Conservation (phyloP, 2,113 vertebrate species). For the Ardeotis arabs region DNA sequence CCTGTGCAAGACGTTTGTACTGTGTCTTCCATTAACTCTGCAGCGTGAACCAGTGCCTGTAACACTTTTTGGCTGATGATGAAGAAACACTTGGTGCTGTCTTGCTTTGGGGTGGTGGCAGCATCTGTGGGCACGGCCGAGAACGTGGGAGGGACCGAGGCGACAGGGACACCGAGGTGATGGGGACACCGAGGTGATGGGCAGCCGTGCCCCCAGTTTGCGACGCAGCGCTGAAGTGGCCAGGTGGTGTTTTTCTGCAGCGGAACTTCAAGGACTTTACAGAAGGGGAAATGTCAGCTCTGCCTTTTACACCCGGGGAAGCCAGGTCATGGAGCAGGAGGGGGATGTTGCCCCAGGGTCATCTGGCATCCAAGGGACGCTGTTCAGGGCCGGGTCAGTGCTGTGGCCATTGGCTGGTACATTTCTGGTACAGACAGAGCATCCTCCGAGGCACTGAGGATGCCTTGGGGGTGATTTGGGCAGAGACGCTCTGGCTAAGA, state of each 20-base stretch:
- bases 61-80: rapidly evolving
- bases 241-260: neutral
- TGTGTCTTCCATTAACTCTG: neutral
- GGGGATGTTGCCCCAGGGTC: neutral
- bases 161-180: too few relatives aligned
- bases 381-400: neutral
- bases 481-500: neutral
- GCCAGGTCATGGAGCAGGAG: neutral
- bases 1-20: neutral
- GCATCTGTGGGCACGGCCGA: neutral
- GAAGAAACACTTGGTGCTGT: rapidly evolving
- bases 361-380: neutral
- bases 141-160: neutral
- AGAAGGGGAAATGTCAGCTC: conserved; percentile 31
- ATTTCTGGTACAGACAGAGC: neutral
- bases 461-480: neutral
- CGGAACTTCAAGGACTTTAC: neutral
- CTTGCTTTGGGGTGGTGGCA: neutral
- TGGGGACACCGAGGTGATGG: neutral
- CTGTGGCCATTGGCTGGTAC: neutral
- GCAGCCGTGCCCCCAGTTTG: neutral
- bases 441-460: neutral
- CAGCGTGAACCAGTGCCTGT: rapidly evolving
- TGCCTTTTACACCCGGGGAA: neutral
- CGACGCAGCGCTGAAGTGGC: rapidly evolving